These are phyloP conservation scores for Pteruthius melanotis DNA, from an alignment of 2,113 vertebrate species.

Conservation along the genomic window DNA sequence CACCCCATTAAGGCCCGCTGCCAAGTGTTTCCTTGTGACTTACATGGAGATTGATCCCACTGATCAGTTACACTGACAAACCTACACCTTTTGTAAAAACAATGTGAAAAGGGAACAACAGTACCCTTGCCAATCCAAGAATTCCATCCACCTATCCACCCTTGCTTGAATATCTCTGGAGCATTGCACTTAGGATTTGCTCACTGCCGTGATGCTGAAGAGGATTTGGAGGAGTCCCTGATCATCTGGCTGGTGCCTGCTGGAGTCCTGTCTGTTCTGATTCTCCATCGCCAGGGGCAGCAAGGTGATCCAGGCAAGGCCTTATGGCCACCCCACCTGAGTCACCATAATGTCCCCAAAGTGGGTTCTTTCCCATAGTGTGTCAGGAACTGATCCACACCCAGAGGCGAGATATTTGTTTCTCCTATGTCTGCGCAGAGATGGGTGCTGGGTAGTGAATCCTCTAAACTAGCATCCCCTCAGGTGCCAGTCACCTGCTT, in stretches of 20 bases:
- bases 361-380: not conserved
- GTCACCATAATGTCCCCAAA: not conserved
- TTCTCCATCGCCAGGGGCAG: not conserved
- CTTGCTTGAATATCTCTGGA: not conserved
- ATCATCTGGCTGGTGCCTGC: not conserved
- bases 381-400: not conserved
- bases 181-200: not conserved
- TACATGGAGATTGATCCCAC: not conserved
- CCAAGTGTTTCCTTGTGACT: not conserved
- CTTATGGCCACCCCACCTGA: not conserved
- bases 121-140: not conserved
- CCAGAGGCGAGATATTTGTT: not conserved
- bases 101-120: not conserved
- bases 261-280: not conserved
- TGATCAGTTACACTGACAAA: not conserved
- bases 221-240: not conserved
- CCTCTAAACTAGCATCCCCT: not conserved
- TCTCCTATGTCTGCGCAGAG: not conserved
- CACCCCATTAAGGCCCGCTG: not conserved
- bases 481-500: not conserved
- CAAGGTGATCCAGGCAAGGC: not conserved
- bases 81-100: not conserved
- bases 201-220: not conserved
- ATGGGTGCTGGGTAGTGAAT: not conserved
- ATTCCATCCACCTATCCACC: not conserved